Conservation (phyloP, 2,113 vertebrate genomes). For the Benthochromis sp. region DNA sequence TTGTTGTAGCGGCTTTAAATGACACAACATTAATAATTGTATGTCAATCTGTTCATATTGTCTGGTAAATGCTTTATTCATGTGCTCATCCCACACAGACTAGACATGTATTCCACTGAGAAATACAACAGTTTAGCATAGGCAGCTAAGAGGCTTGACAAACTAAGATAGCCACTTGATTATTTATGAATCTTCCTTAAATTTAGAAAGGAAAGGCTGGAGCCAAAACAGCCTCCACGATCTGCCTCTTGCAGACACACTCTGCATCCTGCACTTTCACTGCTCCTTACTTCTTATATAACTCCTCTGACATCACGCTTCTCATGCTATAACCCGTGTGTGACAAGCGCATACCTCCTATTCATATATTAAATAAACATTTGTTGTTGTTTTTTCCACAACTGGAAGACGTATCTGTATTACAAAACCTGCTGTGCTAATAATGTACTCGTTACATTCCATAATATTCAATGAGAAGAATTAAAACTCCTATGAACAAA, state of each 20-base stretch:
- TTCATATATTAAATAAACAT: background rate
- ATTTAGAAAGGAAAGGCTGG: conserved; percentile 16
- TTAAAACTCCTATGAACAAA: background rate
- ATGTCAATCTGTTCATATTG: conserved; percentile 40
- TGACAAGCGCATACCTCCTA: conserved; percentile 43
- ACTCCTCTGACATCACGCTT: conserved; percentile 62
- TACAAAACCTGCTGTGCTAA: background rate
- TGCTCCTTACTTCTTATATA: conserved; percentile 66
- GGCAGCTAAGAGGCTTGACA: background rate
- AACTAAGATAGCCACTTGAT: conserved; percentile 10
- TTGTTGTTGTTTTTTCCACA: background rate
- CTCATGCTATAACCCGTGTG: conserved; percentile 55
- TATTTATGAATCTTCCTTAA: conserved; percentile 47
- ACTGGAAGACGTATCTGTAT: background rate
- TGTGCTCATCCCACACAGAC: conserved; percentile 32
- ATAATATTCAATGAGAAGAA: background rate
- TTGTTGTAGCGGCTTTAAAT: background rate
- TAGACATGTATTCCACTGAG: conserved; percentile 28
- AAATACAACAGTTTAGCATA: conserved; percentile 2
- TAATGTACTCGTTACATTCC: background rate
- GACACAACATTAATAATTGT: background rate
- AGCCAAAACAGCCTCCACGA: conserved; percentile 31
- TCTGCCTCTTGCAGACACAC: conserved; percentile 36
- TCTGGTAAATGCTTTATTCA: conserved; percentile 43
- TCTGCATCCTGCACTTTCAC: conserved; percentile 51